These are phyloP conservation scores for Helicoverpa zea DNA, from an alignment of 1,140 invertebrate genomes.

Conservation along the genomic window DNA sequence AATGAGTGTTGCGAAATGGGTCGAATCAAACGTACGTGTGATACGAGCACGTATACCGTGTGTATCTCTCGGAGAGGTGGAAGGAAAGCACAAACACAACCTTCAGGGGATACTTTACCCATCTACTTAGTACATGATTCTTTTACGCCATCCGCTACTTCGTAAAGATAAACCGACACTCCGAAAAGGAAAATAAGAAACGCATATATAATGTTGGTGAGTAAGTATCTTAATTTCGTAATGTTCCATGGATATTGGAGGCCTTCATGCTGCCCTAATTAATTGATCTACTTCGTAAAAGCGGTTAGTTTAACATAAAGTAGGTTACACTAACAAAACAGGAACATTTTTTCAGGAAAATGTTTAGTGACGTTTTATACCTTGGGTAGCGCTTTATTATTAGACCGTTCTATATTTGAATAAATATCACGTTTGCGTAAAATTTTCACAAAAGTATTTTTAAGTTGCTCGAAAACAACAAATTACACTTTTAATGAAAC, in stretches of 20 bases:
- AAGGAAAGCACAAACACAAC: constrained; percentile 43
- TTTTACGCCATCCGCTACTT: background rate
- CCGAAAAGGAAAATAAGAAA: constrained; percentile 12
- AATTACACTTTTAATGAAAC: constrained; percentile 44
- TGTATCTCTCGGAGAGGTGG: constrained; percentile 26
- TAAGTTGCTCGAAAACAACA: constrained; percentile 18
- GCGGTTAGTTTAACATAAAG: background rate
- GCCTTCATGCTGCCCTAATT: background rate
- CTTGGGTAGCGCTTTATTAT: constrained; percentile 10
- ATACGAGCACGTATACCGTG: constrained; percentile 18
- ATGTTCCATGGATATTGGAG: background rate
- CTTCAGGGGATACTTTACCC: constrained; percentile 35
- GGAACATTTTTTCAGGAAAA: constrained; percentile 1
- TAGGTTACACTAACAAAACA: background rate
- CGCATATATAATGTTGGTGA: background rate
- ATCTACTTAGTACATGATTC: constrained; percentile 43
- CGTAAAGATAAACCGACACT: background rate
- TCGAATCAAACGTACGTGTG: constrained; percentile 48
- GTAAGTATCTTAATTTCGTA: constrained; percentile 7
- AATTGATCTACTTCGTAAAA: constrained; percentile 11
- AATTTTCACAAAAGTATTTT: constrained; percentile 30
- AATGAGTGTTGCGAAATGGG: constrained; percentile 53
- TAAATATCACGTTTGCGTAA: constrained; percentile 24
- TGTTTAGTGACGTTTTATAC: background rate
- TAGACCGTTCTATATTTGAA: background rate